A percentile compares a stretch with the other conserved stretches of the same genome.
These are phyloP conservation scores for Lipotes vexillifer DNA, from an alignment of 2,113 vertebrate genomes.

Conservation along the genomic window DNA sequence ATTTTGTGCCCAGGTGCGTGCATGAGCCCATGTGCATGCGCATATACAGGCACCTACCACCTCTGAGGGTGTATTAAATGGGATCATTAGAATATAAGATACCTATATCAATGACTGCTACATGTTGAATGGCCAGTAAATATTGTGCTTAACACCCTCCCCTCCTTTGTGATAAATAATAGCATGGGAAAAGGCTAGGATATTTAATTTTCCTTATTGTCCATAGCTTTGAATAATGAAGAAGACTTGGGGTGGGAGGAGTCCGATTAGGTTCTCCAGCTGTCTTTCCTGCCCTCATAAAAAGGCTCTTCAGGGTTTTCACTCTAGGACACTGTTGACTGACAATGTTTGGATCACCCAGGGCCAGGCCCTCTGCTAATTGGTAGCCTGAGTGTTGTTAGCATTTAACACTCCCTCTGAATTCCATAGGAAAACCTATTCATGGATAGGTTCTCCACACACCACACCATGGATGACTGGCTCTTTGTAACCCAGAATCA, in stretches of 20 bases:
- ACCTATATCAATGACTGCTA: not conserved
- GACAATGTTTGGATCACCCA: not conserved
- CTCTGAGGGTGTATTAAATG: not conserved
- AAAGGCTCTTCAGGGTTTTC: not conserved
- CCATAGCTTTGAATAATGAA: not conserved
- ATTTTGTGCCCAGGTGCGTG: not conserved
- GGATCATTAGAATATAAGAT: not conserved
- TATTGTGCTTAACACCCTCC: not conserved
- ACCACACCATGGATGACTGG: no score
- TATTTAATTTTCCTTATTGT: not conserved
- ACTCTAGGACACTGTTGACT: not conserved
- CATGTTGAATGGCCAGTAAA: not conserved
- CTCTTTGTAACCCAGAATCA: not conserved
- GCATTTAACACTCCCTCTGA: not conserved
- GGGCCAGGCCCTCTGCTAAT: not conserved
- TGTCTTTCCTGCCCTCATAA: not conserved
- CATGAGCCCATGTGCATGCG: fast-evolving
- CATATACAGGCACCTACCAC: fast-evolving
- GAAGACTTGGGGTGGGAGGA: not conserved
- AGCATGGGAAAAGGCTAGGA: not conserved
- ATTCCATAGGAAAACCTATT: not conserved
- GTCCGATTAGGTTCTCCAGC: not conserved
- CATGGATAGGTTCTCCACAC: not conserved
- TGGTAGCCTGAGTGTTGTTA: not conserved
- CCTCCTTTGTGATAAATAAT: not conserved